phyloP scores from a whole-genome alignment of 2,113 vertebrate genomes.

The Sinosuthora webbiana region DNA sequence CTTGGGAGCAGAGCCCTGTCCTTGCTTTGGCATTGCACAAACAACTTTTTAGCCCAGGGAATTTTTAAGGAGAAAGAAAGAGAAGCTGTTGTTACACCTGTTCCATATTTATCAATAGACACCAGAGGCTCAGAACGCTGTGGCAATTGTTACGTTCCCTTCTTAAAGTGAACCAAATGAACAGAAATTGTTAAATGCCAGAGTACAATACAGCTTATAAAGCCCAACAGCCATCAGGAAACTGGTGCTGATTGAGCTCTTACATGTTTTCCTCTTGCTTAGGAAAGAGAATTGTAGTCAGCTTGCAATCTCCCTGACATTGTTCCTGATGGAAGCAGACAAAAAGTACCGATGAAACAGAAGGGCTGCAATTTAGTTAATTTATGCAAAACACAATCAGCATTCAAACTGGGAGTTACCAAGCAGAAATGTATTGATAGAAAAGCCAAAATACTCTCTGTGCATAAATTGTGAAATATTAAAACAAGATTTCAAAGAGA shows the following conservation, averaged over 20 bases:
- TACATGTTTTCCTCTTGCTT: constrained; percentile 38
- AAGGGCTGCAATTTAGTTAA: constrained; percentile 61
- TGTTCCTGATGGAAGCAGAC: constrained; percentile 54
- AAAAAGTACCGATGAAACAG: constrained; percentile 53
- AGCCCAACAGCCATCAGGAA: constrained; percentile 18
- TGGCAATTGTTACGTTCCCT: background rate
- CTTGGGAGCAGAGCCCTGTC: background rate
- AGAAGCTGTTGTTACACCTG: background rate
- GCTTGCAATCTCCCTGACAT: constrained; percentile 64
- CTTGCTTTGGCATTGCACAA: background rate
- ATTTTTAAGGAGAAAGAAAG: background rate
- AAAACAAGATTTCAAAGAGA: background rate
- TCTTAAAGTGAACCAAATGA: constrained; percentile 20
- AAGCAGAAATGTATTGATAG: constrained; percentile 26
- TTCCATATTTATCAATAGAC: constrained; percentile 34
- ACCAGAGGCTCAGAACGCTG: background rate
- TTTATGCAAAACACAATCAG: constrained; percentile 62
- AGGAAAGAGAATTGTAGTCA: constrained; percentile 60
- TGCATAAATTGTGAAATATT: background rate
- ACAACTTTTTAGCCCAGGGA: background rate
- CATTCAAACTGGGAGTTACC: constrained; percentile 50
- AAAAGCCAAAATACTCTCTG: constrained; percentile 28
- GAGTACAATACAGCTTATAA: constrained; percentile 3
- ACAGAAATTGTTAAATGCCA: constrained; percentile 15
- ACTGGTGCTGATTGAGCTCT: constrained; percentile 50